phyloP scores from a whole-genome alignment of 2,797 vertebrate genomes.

The Pantherophis alleghaniensis region DNA sequence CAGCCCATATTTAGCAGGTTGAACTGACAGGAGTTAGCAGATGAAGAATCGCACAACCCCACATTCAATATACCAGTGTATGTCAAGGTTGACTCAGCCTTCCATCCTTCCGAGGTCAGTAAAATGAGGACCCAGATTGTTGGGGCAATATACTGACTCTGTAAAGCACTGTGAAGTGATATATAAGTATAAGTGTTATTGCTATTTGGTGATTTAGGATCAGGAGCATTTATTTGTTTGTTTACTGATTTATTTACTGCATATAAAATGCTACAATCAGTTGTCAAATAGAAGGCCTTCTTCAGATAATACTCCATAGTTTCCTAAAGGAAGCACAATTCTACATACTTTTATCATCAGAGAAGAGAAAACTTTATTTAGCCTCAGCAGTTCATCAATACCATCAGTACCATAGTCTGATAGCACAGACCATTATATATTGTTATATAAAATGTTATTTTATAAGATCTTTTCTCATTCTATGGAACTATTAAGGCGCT shows the following conservation, averaged over 20 bases:
- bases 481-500: too few species aligned
- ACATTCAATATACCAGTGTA: not conserved
- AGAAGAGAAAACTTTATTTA: not conserved
- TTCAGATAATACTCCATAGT: not conserved
- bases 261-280: not conserved
- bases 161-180: too few species aligned
- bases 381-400: too few species aligned
- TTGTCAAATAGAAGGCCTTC: not conserved
- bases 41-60: not conserved
- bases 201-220: not conserved
- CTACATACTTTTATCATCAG: not conserved
- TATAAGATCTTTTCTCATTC: not conserved
- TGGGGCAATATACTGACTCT: too few species aligned
- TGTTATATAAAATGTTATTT: not conserved
- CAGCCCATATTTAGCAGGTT: slow-evolving; percentile 15
- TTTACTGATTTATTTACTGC: not conserved
- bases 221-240: not conserved
- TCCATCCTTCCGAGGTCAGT: too few species aligned
- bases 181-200: too few species aligned
- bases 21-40: slow-evolving; percentile 12
- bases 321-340: not conserved
- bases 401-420: not conserved
- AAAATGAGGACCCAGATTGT: too few species aligned
- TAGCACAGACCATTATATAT: not conserved
- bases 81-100: not conserved